phyloP scores from a whole-genome alignment of 2,888 invertebrate genomes.

The Gymnosoma rotundatum region DNA sequence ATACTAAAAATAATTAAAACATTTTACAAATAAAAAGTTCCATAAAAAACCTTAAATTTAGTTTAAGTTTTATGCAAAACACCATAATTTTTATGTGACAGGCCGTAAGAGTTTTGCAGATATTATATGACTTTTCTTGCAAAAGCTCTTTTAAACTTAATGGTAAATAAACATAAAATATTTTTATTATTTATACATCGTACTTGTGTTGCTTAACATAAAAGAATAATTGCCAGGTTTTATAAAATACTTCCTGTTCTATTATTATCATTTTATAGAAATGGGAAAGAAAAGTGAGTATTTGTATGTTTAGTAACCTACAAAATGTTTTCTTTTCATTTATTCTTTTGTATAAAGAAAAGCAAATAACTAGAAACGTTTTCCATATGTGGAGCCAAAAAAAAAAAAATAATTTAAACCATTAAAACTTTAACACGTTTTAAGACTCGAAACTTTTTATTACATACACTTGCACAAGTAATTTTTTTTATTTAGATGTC shows the following conservation, averaged over 20 bases:
- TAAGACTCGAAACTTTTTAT: conserved; percentile 59
- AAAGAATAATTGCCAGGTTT: not conserved
- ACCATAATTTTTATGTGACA: no score
- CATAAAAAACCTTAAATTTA: not conserved
- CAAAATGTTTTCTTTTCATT: conserved; percentile 27
- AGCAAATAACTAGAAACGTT: conserved; percentile 36
- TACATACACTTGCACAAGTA: conserved; percentile 11
- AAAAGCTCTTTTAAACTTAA: conserved; percentile 30
- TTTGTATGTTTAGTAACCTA: conserved; percentile 52
- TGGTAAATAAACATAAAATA: conserved; percentile 52
- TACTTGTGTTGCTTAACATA: not conserved
- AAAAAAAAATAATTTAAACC: conserved; percentile 15
- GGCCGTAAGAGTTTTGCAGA: not conserved
- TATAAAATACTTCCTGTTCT: conserved; percentile 60
- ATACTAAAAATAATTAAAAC: conserved; percentile 28
- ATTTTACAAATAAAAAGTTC: not conserved
- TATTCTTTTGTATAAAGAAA: conserved; percentile 2
- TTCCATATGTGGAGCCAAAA: conserved; percentile 1
- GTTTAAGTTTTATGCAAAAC: not conserved
- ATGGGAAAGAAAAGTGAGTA: conserved; percentile 32
- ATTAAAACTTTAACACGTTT: conserved; percentile 69
- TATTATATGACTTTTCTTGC: not conserved
- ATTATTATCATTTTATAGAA: conserved; percentile 39
- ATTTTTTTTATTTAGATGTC: conserved; percentile 50
- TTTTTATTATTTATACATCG: conserved; percentile 47